Percentiles rank a stretch among this genome's conserved stretches.
These are phyloP conservation scores for Melipona beecheii DNA, from an alignment of 2,888 invertebrate species.

Conservation along the genomic window DNA sequence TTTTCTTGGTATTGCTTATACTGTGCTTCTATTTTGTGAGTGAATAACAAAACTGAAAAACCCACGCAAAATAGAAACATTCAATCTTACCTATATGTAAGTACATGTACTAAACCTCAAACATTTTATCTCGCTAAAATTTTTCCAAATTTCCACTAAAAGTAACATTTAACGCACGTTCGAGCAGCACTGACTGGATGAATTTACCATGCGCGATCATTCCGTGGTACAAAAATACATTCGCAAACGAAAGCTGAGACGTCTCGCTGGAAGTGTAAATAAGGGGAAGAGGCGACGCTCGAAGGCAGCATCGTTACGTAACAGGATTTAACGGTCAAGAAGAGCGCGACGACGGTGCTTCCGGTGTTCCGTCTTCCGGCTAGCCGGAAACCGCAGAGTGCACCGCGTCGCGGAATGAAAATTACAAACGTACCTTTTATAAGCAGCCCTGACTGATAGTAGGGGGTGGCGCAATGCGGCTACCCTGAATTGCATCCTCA, in stretches of 20 bases:
- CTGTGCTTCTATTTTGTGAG: too few relatives aligned
- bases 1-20: too few relatives aligned
- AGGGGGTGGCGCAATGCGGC: constrained; percentile 72
- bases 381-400: constrained; percentile 34
- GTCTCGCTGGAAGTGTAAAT: background rate
- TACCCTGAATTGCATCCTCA: constrained; percentile 67
- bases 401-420: constrained; percentile 48
- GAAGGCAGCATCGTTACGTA: constrained; percentile 30
- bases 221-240: background rate
- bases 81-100: too few relatives aligned
- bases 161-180: background rate
- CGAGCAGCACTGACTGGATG: background rate
- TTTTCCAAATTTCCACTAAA: too few relatives aligned
- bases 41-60: too few relatives aligned
- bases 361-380: constrained; percentile 34
- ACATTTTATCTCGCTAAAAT: too few relatives aligned
- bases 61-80: too few relatives aligned
- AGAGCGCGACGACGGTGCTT: constrained; percentile 41
- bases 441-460: constrained; percentile 62
- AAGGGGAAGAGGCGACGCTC: constrained; percentile 3
- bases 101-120: too few relatives aligned
- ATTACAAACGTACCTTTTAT: constrained; percentile 67
- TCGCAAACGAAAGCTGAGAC: background rate
- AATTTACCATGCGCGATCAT: background rate
- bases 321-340: constrained; percentile 41